A percentile compares a stretch with the other conserved stretches of the same genome.
phyloP scores from a whole-genome alignment of 2,888 invertebrate species.

The Amblyjoppa fuscipennis region DNA sequence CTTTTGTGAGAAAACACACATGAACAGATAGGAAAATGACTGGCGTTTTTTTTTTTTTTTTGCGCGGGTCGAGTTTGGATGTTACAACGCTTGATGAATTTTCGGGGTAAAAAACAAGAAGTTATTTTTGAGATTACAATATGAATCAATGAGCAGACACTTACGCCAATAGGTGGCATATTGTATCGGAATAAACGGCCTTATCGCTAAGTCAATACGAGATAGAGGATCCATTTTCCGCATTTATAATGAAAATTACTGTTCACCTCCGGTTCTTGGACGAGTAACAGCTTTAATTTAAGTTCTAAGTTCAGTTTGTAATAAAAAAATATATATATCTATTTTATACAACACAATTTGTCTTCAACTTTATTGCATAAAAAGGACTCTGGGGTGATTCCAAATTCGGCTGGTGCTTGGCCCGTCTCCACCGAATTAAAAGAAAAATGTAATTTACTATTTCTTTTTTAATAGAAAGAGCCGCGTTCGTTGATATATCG shows the following conservation, averaged over 20 bases:
- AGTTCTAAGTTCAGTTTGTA: too few species aligned
- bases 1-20: neutral
- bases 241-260: neutral
- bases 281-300: too few species aligned
- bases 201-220: neutral
- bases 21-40: neutral
- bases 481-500: neutral
- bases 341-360: too few species aligned
- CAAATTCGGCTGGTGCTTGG: too few species aligned
- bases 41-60: neutral
- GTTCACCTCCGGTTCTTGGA: too few species aligned
- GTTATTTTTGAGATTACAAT: neutral
- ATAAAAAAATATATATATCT: too few species aligned
- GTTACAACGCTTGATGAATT: neutral
- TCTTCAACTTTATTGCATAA: too few species aligned
- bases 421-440: too few species aligned
- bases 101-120: neutral
- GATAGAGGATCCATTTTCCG: neutral
- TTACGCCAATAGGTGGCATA: neutral
- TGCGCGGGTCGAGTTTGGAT: neutral
- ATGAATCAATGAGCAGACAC: neutral
- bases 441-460: neutral
- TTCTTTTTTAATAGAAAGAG: neutral
- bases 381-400: too few species aligned
- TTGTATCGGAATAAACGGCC: neutral